phyloP scores from a whole-genome alignment of 2,113 vertebrate genomes.

The Toxotes jaculatrix region DNA sequence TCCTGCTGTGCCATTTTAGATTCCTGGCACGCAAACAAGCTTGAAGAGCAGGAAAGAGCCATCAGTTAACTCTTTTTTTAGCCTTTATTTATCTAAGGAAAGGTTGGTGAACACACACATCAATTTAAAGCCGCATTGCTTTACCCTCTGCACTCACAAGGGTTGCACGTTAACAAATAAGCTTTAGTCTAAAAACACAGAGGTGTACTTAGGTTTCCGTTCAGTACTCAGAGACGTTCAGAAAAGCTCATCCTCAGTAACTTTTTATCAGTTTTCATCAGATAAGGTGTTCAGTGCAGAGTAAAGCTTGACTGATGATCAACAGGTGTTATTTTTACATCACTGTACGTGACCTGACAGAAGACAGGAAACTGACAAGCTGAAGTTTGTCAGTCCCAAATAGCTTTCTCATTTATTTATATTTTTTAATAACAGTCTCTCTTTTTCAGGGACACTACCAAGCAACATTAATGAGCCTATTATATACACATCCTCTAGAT shows the following conservation, averaged over 20 bases:
- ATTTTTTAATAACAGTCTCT: too few species aligned
- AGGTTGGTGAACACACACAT: conserved; percentile 4
- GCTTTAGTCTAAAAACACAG: background rate
- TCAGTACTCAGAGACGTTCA: background rate
- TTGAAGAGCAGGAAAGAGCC: conserved; percentile 12
- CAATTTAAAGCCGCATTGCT: conserved; percentile 1
- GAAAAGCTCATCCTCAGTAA: background rate
- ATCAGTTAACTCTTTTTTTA: conserved; percentile 30
- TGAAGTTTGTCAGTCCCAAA: too few species aligned
- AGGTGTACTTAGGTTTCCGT: background rate
- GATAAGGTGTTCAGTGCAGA: background rate
- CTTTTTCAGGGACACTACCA: background rate
- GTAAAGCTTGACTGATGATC: background rate
- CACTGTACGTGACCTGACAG: background rate
- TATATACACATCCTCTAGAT: background rate
- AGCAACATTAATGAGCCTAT: background rate
- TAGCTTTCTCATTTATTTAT: too few species aligned
- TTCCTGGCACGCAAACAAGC: conserved; percentile 47
- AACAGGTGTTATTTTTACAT: background rate
- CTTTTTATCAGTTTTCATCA: background rate
- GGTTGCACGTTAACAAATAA: background rate
- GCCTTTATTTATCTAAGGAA: conserved; percentile 17
- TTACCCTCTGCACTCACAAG: background rate
- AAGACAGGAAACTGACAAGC: background rate
- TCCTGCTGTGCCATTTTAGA: conserved; percentile 65